These are phyloP conservation scores for Sciaenops ocellatus DNA, from an alignment of 2,797 vertebrate species.

Conservation along the genomic window DNA sequence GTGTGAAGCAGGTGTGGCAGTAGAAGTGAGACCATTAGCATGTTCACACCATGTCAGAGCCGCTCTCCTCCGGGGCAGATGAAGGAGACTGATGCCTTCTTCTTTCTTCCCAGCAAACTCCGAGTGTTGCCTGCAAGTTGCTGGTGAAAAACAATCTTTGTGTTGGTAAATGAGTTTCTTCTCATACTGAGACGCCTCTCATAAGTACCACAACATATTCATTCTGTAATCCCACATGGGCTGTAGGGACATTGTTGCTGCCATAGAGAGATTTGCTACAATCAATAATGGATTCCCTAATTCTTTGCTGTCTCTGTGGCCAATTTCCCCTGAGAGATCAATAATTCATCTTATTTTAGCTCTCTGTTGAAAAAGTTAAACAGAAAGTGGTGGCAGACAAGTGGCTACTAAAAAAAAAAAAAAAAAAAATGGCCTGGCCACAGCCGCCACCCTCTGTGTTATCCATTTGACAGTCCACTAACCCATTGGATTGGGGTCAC, in stretches of 20 bases:
- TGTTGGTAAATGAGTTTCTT: slow-evolving; percentile 8
- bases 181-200: slow-evolving; percentile 7
- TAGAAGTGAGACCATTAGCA: slow-evolving; percentile 76
- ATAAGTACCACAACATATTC: neutral
- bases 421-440: slow-evolving; percentile 3
- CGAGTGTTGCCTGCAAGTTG: neutral
- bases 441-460: slow-evolving; percentile 16
- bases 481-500: slow-evolving; percentile 31
- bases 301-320: neutral
- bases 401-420: neutral
- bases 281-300: slow-evolving; percentile 9
- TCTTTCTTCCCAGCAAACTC: neutral
- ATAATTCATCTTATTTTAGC: slow-evolving; percentile 15
- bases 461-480: slow-evolving; percentile 34
- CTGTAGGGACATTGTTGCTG: slow-evolving; percentile 4
- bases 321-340: slow-evolving; percentile 20
- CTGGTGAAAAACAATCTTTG: neutral
- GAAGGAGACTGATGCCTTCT: slow-evolving; percentile 12
- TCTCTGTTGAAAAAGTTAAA: slow-evolving; percentile 12
- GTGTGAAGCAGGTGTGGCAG: slow-evolving; percentile 72
- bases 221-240: neutral
- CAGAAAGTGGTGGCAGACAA: neutral
- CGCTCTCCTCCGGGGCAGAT: slow-evolving; percentile 35
- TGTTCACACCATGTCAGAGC: slow-evolving; percentile 66
- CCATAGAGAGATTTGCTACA: neutral